Base-by-base conservation (phyloP, 2,888 invertebrate genomes). In the Buathra laborator region DNA sequence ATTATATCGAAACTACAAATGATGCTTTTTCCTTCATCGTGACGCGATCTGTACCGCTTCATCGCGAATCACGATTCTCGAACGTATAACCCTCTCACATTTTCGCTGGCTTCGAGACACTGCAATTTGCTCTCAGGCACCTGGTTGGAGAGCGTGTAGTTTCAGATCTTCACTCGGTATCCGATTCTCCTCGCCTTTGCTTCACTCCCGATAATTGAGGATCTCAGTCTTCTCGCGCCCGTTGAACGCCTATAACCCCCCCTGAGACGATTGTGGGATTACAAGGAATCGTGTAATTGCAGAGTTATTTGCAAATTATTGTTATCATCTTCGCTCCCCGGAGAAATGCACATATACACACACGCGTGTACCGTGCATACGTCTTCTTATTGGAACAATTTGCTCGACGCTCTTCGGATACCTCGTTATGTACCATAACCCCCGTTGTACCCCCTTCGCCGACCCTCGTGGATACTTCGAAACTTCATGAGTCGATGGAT, bases 121-220 rank as follows among this genome's bases (percentile, higher is more conserved):
- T 82, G 87, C 90, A 89, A 91, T 90, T 90, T 88, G 86, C 89
- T 89, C 87, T 83, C 87, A 84, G 87, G 87, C 87, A 87, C 86
- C 88, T 85, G 37, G 37, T 37, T 37, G 83, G 86, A 82, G 81
- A 86, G 82, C 86, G 86, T 88, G 85, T 87, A 79, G 76, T 80
- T 70, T 67, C 56, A 53, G 62, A 53, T 59, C 71, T 72, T 56
- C 70, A 7, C 37, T 53, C 46, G 9, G 67, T 64, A 71, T n/a
- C 46, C 46, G 70, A 74, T 70, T 62, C 67, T 62, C 59, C n/a
- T 59, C 53, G 70, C 48, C 77, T 14, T 37, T 37, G 78, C 56
- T 48, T 79, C 83, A 67, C 68, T 56, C 56, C 79, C 56, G 75
- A 84, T 87, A 85, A 87, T 87, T 86, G 86, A 79, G 85, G 75